Conservation (phyloP, 2,888 invertebrate species). For the Tetrapedia diversipes region DNA sequence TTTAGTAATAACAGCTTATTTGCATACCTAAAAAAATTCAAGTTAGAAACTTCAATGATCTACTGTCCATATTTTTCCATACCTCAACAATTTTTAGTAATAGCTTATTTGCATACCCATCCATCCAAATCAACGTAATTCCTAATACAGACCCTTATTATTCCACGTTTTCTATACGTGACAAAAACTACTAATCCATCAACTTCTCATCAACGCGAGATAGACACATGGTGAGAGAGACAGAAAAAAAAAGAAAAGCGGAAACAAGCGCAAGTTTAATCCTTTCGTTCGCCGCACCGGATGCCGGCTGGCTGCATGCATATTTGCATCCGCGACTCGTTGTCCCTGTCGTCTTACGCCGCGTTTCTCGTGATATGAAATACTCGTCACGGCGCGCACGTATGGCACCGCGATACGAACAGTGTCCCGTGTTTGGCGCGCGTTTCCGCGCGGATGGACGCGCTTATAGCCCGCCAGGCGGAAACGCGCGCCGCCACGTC, state of each 20-base stretch:
- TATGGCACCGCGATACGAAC: conserved; percentile 34
- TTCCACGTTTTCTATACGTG: no score
- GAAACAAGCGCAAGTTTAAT: not conserved
- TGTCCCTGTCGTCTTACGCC: conserved; percentile 23
- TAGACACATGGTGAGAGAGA: not conserved
- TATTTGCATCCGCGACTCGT: conserved; percentile 30
- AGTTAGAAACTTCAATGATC: no score
- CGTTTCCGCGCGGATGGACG: conserved; percentile 55
- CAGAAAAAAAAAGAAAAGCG: no score
- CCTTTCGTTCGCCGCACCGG: not conserved
- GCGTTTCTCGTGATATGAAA: conserved; percentile 41
- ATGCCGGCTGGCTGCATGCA: not conserved
- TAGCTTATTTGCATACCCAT: no score
- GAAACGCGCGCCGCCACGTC: conserved; percentile 40
- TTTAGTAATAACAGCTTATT: no score
- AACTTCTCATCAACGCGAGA: no score
- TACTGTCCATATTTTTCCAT: no score
- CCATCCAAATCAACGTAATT: no score
- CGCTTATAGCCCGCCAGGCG: conserved; percentile 50
- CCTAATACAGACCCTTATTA: no score
- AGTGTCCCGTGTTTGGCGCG: conserved; percentile 28
- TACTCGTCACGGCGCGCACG: conserved; percentile 26
- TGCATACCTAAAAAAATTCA: no score
- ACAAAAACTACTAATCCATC: no score
- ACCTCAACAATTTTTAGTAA: no score